Conservation (phyloP, 2,797 vertebrate genomes). For the Borostomias antarcticus region DNA sequence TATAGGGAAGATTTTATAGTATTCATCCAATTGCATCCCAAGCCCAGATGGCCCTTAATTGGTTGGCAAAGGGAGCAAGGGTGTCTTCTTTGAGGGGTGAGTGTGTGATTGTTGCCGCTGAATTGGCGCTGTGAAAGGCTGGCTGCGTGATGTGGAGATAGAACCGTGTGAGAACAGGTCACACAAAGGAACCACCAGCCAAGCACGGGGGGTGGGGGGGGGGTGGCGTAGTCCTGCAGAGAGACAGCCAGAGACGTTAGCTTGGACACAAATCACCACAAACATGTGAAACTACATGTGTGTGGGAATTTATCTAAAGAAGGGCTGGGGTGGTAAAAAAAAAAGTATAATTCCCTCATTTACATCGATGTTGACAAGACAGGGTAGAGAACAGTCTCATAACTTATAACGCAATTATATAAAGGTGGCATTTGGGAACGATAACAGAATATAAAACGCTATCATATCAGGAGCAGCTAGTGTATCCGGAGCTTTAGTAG, state of each 20-base stretch:
- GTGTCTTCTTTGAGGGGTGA: constrained; percentile 90
- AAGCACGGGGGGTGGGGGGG: constrained; percentile 71
- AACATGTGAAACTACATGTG: constrained; percentile 22
- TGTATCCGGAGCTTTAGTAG: not conserved
- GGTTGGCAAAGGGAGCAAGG: constrained; percentile 91
- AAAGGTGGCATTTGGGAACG: too few species aligned
- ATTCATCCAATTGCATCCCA: constrained; percentile 71
- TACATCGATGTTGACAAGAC: not conserved
- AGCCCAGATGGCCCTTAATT: constrained; percentile 96
- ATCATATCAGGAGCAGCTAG: too few species aligned
- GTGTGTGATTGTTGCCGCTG: constrained; percentile 94
- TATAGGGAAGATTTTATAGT: constrained; percentile 58
- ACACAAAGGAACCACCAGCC: constrained; percentile 91
- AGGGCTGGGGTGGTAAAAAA: constrained; percentile 27
- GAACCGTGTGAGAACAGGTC: constrained; percentile 87
- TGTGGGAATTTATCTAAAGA: constrained; percentile 34
- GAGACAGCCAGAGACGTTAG: constrained; percentile 47
- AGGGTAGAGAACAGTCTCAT: not conserved
- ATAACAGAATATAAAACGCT: not conserved
- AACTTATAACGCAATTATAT: too few species aligned
- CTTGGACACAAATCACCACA: constrained; percentile 27
- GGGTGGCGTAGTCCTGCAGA: constrained; percentile 28
- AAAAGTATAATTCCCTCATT: constrained; percentile 29
- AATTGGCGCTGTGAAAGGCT: constrained; percentile 93
- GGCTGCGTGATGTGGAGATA: constrained; percentile 84